These are phyloP conservation scores for Antennarius maculatus DNA, from an alignment of 2,797 vertebrate genomes.

Conservation along the genomic window DNA sequence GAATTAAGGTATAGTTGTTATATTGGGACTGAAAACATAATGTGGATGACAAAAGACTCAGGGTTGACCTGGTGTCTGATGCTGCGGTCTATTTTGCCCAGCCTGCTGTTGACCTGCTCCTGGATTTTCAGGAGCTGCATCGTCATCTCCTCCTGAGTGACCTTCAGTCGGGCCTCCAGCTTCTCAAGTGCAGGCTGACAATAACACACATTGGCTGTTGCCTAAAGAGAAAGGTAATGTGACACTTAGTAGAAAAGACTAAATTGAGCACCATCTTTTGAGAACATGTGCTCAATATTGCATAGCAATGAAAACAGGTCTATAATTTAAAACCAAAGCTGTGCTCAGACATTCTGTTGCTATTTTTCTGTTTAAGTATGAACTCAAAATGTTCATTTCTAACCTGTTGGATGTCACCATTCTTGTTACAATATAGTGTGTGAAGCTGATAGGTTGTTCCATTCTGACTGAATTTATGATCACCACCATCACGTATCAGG, in stretches of 20 bases:
- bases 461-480: constrained; percentile 68
- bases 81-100: constrained; percentile 86
- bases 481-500: constrained; percentile 41
- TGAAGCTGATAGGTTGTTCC: constrained; percentile 88
- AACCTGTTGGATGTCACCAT: constrained; percentile 90
- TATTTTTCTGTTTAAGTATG: too few species aligned
- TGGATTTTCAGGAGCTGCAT: constrained; percentile 86
- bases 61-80: constrained; percentile 85
- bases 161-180: constrained; percentile 87
- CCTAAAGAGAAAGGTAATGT: constrained; percentile 64
- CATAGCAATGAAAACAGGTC: too few species aligned
- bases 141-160: constrained; percentile 87
- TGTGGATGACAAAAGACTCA: background rate
- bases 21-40: too few species aligned
- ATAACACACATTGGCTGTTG: constrained; percentile 85
- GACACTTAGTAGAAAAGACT: background rate
- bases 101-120: constrained; percentile 85
- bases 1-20: too few species aligned
- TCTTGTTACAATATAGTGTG: constrained; percentile 87
- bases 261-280: too few species aligned
- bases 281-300: too few species aligned
- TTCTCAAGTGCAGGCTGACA: constrained; percentile 88
- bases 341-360: too few species aligned
- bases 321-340: too few species aligned
- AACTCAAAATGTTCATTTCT: background rate